Evolutionary conservation across 2,113 vertebrate species (phyloP).

Genomic region (Salvator merianae): DNA sequence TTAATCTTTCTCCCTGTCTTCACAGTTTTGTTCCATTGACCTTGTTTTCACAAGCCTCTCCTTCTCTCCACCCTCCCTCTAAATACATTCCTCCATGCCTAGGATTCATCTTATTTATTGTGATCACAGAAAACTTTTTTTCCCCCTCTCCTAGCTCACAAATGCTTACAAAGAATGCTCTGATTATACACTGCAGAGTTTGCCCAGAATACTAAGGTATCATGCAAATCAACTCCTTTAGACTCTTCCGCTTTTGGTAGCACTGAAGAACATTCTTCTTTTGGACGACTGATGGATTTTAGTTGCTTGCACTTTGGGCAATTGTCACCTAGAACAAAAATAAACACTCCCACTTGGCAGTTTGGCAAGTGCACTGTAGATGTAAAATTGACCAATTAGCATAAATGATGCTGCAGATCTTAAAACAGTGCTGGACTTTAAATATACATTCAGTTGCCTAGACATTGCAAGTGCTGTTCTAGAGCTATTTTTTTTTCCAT

Average conservation of each 20-base stretch:
- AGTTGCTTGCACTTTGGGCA: slow-evolving; percentile 52
- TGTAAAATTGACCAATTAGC: slow-evolving; percentile 64
- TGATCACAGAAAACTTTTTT: slow-evolving; percentile 62
- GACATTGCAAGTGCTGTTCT: slow-evolving; percentile 50
- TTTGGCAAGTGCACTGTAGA: slow-evolving; percentile 30
- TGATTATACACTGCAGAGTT: slow-evolving; percentile 50
- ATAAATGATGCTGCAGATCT: slow-evolving; percentile 51
- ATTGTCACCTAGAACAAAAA: slow-evolving; percentile 41
- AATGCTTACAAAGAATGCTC: slow-evolving; percentile 48
- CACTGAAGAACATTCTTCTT: slow-evolving; percentile 42
- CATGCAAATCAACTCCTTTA: slow-evolving; percentile 53
- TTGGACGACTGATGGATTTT: slow-evolving; percentile 50
- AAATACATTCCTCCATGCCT: slow-evolving; percentile 43
- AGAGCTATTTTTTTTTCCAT: slow-evolving; percentile 36
- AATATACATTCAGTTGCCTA: slow-evolving; percentile 46
- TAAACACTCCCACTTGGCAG: slow-evolving; percentile 46
- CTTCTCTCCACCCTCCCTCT: slow-evolving; percentile 38
- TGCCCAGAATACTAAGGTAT: slow-evolving; percentile 58
- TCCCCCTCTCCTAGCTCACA: slow-evolving; percentile 34
- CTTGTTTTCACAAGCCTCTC: slow-evolving; percentile 27
- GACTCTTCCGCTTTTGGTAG: slow-evolving; percentile 38
- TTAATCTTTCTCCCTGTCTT: slow-evolving; percentile 21
- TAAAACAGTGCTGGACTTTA: slow-evolving; percentile 45
- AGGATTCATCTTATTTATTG: slow-evolving; percentile 46
- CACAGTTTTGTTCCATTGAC: slow-evolving; percentile 22